These are phyloP conservation scores for Kryptolebias ocellatus DNA, from an alignment of 2,797 vertebrate species.

Conservation along the genomic window DNA sequence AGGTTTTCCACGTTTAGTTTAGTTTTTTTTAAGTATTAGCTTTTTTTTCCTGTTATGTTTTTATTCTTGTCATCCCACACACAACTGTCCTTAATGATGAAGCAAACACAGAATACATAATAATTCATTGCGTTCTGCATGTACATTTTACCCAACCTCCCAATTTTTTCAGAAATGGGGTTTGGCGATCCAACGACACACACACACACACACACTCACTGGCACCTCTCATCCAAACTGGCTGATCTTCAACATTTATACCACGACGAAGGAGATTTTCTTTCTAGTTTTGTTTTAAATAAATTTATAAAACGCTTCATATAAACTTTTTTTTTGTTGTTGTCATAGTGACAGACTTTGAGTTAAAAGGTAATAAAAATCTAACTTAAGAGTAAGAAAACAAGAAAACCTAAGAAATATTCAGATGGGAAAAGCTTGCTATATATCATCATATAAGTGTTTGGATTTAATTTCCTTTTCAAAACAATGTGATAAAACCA, in stretches of 20 bases:
- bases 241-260: neutral
- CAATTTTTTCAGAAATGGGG: too few relatives aligned
- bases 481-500: too few relatives aligned
- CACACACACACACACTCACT: too few relatives aligned
- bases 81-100: neutral
- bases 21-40: neutral
- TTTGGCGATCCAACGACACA: too few relatives aligned
- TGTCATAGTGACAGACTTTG: neutral
- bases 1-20: neutral
- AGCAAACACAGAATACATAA: neutral
- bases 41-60: neutral
- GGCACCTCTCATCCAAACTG: too few relatives aligned
- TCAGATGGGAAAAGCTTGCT: too few relatives aligned
- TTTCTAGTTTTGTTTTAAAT: neutral
- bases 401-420: neutral
- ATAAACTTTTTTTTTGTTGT: neutral
- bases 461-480: too few relatives aligned
- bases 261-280: neutral
- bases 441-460: too few relatives aligned
- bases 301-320: neutral
- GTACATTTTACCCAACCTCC: too few relatives aligned
- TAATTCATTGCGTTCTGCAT: too few relatives aligned
- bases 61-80: neutral
- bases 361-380: neutral
- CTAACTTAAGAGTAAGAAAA: neutral